Percentiles rank a stretch among this genome's conserved stretches.
phyloP scores from a whole-genome alignment of 2,797 vertebrate species.

The Trachurus trachurus region DNA sequence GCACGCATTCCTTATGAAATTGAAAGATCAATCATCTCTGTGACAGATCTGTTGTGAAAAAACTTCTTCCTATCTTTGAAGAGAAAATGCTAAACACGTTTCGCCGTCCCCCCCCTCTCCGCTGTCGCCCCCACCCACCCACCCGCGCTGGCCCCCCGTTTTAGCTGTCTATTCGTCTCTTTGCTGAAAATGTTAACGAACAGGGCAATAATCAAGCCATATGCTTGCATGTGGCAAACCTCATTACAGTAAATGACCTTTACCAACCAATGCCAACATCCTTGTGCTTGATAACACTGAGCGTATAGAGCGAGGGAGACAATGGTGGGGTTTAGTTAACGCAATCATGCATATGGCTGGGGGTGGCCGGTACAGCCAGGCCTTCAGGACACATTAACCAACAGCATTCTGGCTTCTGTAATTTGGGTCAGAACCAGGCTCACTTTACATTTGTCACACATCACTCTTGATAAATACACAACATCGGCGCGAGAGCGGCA shows the following conservation, averaged over 20 bases:
- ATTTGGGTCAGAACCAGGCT: slow-evolving; percentile 86
- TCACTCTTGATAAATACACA: slow-evolving; percentile 85
- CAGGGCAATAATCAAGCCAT: slow-evolving; percentile 83
- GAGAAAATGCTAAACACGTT: slow-evolving; percentile 76
- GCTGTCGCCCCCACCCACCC: not conserved
- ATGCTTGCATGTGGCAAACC: slow-evolving; percentile 84
- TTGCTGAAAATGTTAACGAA: slow-evolving; percentile 83
- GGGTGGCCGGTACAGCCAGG: slow-evolving; percentile 63
- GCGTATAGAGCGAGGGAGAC: slow-evolving; percentile 51
- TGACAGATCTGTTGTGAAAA: slow-evolving; percentile 76
- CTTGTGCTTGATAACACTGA: slow-evolving; percentile 69
- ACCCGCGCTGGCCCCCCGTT: slow-evolving; percentile 38
- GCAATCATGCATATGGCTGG: slow-evolving; percentile 78
- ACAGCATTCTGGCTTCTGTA: slow-evolving; percentile 70
- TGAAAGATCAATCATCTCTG: slow-evolving; percentile 82
- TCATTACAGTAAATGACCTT: slow-evolving; percentile 86
- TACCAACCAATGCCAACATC: slow-evolving; percentile 82
- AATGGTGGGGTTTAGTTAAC: slow-evolving; percentile 79
- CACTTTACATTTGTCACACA: slow-evolving; percentile 88
- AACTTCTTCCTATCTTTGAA: slow-evolving; percentile 68
- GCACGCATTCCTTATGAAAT: slow-evolving; percentile 81
- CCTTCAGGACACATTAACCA: slow-evolving; percentile 83
- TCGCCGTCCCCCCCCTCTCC: not conserved
- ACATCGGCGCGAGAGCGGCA: slow-evolving; percentile 35
- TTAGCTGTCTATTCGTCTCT: slow-evolving; percentile 80